Evolutionary conservation across 2,113 vertebrate species (phyloP).

Genomic region (Desmodus rotundus): DNA sequence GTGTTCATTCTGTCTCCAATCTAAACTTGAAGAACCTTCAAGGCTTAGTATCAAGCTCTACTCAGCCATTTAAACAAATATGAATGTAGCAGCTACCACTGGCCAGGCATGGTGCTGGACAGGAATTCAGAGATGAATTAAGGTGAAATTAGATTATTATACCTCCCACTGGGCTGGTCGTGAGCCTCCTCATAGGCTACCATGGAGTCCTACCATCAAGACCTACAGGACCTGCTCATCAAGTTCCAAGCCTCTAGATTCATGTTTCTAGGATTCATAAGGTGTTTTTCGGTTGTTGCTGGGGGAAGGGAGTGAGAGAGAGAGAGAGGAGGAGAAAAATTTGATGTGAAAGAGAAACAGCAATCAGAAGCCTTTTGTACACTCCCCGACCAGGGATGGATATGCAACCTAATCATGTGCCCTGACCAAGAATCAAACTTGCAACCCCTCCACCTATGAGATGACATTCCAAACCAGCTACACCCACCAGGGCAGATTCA

Average conservation of each 20-base stretch:
- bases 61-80: background rate
- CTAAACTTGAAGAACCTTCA: background rate
- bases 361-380: no score
- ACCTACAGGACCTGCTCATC: background rate
- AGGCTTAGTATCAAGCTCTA: background rate
- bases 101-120: background rate
- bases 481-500: background rate
- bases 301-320: no score
- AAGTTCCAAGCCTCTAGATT: background rate
- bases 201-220: background rate
- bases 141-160: background rate
- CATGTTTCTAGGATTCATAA: background rate
- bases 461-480: no score
- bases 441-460: no score
- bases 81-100: background rate
- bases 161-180: background rate
- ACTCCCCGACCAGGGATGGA: no score
- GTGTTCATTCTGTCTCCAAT: background rate
- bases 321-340: no score
- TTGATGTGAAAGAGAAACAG: no score
- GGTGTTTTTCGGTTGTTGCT: no score
- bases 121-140: background rate
- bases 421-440: no score
- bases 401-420: no score
- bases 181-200: background rate